Conservation (phyloP, 2,888 invertebrate species). For the Lepidochitona cinerea region DNA sequence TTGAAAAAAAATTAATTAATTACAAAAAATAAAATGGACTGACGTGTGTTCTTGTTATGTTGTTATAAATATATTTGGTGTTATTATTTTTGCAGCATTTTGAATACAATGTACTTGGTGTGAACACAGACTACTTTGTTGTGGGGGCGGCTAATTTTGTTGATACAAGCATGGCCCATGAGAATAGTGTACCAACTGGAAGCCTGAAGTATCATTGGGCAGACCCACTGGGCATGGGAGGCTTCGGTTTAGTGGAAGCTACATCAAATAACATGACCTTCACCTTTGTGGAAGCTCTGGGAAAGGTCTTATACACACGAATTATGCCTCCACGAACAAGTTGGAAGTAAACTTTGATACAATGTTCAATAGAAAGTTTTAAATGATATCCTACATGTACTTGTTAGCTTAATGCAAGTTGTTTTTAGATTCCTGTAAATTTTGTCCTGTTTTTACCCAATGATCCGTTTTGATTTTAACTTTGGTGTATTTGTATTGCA, state of each 20-base stretch:
- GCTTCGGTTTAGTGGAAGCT: conserved; percentile 62
- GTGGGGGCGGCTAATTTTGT: conserved; percentile 71
- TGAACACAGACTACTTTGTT: conserved; percentile 68
- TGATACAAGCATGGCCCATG: conserved; percentile 63
- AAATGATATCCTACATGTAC: too few relatives aligned
- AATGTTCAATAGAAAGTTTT: too few relatives aligned
- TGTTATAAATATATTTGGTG: conserved; percentile 1
- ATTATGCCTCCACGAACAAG: conserved; percentile 51
- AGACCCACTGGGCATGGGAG: conserved; percentile 63
- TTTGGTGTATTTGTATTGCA: too few relatives aligned
- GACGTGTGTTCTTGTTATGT: neutral
- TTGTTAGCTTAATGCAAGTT: too few relatives aligned
- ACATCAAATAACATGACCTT: conserved; percentile 55
- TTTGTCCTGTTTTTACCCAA: too few relatives aligned
- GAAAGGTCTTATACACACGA: conserved; percentile 47
- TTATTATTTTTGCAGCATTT: conserved; percentile 52
- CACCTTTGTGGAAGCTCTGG: conserved; percentile 53
- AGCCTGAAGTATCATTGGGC: conserved; percentile 67
- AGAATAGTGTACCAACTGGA: conserved; percentile 52
- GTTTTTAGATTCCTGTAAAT: too few relatives aligned
- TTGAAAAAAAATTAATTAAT: too few relatives aligned
- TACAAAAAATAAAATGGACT: too few relatives aligned
- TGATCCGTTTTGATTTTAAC: too few relatives aligned
- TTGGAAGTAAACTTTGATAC: too few relatives aligned
- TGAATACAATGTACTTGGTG: conserved; percentile 21